A percentile compares a stretch with the other conserved stretches of the same genome.
Conservation (phyloP, 2,113 vertebrate species). For the Alosa alosa region DNA sequence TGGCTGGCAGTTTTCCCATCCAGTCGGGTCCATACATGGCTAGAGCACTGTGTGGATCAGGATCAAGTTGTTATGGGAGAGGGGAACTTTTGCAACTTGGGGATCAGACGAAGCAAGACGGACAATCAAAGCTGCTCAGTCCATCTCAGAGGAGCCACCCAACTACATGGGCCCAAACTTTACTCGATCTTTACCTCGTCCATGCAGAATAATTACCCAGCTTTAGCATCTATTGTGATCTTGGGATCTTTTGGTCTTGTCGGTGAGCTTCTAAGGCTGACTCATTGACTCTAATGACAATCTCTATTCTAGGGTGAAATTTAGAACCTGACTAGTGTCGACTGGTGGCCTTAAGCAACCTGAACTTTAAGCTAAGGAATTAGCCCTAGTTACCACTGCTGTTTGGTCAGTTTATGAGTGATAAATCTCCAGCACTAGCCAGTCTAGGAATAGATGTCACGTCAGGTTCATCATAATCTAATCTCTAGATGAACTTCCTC, state of each 20-base stretch:
- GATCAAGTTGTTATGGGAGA: conserved; percentile 12
- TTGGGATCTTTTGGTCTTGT: background rate
- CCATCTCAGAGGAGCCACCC: background rate
- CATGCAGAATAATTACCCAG: background rate
- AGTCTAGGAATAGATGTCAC: conserved; percentile 5
- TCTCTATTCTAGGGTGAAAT: conserved; percentile 16
- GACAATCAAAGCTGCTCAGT: background rate
- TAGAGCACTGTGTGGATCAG: background rate
- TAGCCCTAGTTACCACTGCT: background rate
- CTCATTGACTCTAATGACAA: background rate
- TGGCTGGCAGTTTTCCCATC: conserved; percentile 6
- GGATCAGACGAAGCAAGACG: background rate
- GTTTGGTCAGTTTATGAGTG: background rate
- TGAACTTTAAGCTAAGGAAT: background rate
- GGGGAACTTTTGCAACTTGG: background rate
- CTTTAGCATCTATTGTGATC: background rate
- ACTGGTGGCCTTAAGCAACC: conserved; percentile 10
- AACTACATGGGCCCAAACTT: background rate
- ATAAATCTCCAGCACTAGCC: conserved; percentile 3
- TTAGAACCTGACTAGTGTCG: background rate
- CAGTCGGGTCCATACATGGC: background rate
- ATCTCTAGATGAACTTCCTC: background rate
- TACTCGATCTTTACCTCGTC: background rate
- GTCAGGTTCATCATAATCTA: background rate
- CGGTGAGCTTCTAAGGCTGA: background rate